A percentile compares a stretch with the other conserved stretches of the same genome.
These are phyloP conservation scores for Rana temporaria DNA, from an alignment of 2,113 vertebrate genomes.

Conservation along the genomic window DNA sequence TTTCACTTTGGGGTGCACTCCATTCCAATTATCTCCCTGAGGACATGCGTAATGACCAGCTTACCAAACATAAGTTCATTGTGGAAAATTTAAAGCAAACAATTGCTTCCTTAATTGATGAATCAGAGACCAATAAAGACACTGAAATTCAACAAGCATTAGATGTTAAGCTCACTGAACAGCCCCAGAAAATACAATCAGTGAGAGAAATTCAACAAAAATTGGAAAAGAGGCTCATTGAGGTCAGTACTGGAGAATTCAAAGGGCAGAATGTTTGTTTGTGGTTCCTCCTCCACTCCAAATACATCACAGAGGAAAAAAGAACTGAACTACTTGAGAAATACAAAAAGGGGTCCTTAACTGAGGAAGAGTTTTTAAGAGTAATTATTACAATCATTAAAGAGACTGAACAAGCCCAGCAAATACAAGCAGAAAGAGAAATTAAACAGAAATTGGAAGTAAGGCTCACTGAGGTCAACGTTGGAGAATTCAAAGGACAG, in stretches of 20 bases:
- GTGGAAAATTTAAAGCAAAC: slow-evolving; percentile 6
- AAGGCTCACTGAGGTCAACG: too few relatives aligned
- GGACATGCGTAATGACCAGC: slow-evolving; percentile 60
- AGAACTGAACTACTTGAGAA: slow-evolving; percentile 67
- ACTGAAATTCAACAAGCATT: slow-evolving; percentile 40
- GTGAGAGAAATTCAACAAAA: slow-evolving; percentile 33
- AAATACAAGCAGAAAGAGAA: too few relatives aligned
- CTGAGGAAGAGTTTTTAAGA: too few relatives aligned
- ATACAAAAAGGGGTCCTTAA: slow-evolving; percentile 34
- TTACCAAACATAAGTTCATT: slow-evolving; percentile 64
- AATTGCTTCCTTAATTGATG: not conserved
- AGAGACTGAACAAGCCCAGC: too few relatives aligned
- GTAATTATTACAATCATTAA: too few relatives aligned
- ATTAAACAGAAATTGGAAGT: too few relatives aligned
- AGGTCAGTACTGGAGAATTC: slow-evolving; percentile 62
- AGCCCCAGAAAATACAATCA: too few relatives aligned
- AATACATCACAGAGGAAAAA: slow-evolving; percentile 72
- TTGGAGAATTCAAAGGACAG: too few relatives aligned
- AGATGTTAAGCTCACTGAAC: slow-evolving; percentile 50
- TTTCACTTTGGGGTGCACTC: slow-evolving; percentile 60
- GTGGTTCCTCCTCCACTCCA: slow-evolving; percentile 73
- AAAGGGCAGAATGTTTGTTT: slow-evolving; percentile 67
- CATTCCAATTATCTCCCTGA: slow-evolving; percentile 56
- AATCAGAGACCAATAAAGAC: slow-evolving; percentile 42
- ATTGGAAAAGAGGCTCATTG: slow-evolving; percentile 64